A percentile compares a stretch with the other conserved stretches of the same genome.
Conservation (phyloP, 2,113 vertebrate species). For the Anarhynchus alexandrinus region DNA sequence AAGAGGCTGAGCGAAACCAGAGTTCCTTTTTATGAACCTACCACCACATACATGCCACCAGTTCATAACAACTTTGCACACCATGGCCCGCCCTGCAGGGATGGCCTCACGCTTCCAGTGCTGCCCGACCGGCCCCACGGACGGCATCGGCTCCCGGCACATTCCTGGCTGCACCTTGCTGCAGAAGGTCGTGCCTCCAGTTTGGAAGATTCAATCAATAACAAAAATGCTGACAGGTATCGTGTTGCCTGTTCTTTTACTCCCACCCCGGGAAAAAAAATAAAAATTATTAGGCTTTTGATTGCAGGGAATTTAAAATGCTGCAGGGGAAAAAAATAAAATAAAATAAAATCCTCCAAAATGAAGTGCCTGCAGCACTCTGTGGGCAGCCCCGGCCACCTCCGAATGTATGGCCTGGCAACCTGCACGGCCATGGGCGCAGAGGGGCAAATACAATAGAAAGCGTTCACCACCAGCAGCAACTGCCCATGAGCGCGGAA, state of each 20-base stretch:
- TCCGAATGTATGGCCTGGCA: neutral
- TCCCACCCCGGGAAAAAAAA: neutral
- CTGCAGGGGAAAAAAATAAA: neutral
- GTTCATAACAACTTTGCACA: neutral
- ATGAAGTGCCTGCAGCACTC: neutral
- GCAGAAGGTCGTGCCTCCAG: rapidly evolving
- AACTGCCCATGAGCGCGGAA: neutral
- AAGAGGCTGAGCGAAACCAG: neutral
- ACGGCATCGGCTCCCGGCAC: too few species aligned
- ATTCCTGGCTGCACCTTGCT: neutral
- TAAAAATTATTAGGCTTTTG: neutral
- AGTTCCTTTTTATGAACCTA: neutral
- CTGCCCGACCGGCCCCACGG: neutral
- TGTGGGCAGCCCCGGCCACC: neutral
- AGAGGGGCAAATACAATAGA: neutral
- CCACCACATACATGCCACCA: neutral
- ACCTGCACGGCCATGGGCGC: rapidly evolving
- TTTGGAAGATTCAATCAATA: neutral
- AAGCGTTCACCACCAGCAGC: neutral
- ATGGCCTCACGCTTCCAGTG: neutral
- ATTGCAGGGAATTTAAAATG: neutral
- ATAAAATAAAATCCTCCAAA: neutral
- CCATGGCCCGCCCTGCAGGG: neutral
- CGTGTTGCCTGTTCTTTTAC: neutral
- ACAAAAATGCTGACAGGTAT: neutral